Evolutionary conservation across 2,888 invertebrate genomes (phyloP), one percentile per base, ranked within the genome.

Genomic region (Cataglyphis altisquamis): DNA sequence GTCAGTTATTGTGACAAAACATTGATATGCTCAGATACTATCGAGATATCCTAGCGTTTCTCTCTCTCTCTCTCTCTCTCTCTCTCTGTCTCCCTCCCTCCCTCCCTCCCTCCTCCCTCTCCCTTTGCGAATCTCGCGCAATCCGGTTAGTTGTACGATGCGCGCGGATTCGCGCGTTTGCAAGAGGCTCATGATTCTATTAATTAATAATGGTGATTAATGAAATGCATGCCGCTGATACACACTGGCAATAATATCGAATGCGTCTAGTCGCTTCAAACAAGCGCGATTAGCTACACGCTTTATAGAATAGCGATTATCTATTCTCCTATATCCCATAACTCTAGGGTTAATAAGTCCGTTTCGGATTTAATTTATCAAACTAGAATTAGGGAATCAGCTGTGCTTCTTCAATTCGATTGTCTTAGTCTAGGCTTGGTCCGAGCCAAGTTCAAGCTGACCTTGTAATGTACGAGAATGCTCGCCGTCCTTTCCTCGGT

Each of bases 171-270:
- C 32, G n/a, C n/a, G 48, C 48, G 75, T 45, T 74, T 48, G 41
- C 75, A 41, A 75, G 74, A 75, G 63, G 63, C 57, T 66, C 64
- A 64, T 57, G 64, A 29, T 55, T 64, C 75, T 66, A 75, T 52
- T 82, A 84, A 84, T 74, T 68, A 62, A 81, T 63, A 68, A 82
- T 60, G 62, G 39, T 48, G 66, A 70, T 41, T 68, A 84, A 82
- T 75, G 68, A 70, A 75, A 82, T 67, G 74, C 68, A 67, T 39
- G 15, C n/a, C 21, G 78, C 18, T 36, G 32, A 73, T 39, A 41
- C 48, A 73, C 48, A 41, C 60, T 25, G 55, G 48, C 67, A 68
- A 68, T 84, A 82, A 63, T 74, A 75, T 82, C 82, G 68, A 68
- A 57, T 29, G 25, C 74, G 41, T 39, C 25, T 45, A 82, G 45